A percentile compares a stretch with the other conserved stretches of the same genome.
phyloP scores from a whole-genome alignment of 2,113 vertebrate species.

The Ochotona curzoniae region DNA sequence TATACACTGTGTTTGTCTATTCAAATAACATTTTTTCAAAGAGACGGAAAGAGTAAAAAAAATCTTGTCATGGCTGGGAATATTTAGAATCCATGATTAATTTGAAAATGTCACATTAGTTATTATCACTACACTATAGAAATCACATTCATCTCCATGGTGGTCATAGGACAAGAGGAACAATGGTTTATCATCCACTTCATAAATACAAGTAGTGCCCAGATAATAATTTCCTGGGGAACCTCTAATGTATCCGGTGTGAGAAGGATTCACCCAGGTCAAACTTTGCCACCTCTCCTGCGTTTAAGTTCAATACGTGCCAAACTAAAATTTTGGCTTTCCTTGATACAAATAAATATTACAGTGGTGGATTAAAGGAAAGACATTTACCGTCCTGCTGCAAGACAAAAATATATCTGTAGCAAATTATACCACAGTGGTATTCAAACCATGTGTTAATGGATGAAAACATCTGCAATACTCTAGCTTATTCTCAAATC shows the following conservation, averaged over 20 bases:
- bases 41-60: not conserved
- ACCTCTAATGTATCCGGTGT: conserved; percentile 54
- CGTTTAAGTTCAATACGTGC: conserved; percentile 52
- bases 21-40: conserved; percentile 58
- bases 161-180: conserved; percentile 74
- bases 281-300: conserved; percentile 44
- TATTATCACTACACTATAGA: conserved; percentile 79
- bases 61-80: conserved; percentile 56
- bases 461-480: conserved; percentile 68
- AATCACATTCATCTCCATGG: conserved; percentile 79
- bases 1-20: conserved; percentile 59
- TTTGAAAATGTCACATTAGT: conserved; percentile 82
- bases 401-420: conserved; percentile 58
- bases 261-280: conserved; percentile 54
- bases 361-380: conserved; percentile 46
- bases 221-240: conserved; percentile 64
- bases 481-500: conserved; percentile 63
- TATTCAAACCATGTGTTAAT: conserved; percentile 77
- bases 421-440: conserved; percentile 57
- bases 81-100: conserved; percentile 81
- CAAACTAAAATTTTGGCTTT: conserved; percentile 62
- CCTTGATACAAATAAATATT: conserved; percentile 55
- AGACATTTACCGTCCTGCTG: conserved; percentile 61
- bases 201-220: conserved; percentile 71
- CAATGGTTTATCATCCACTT: conserved; percentile 78